These are phyloP conservation scores for Dasyornis broadbenti DNA, from an alignment of 2,113 vertebrate genomes.

Conservation along the genomic window DNA sequence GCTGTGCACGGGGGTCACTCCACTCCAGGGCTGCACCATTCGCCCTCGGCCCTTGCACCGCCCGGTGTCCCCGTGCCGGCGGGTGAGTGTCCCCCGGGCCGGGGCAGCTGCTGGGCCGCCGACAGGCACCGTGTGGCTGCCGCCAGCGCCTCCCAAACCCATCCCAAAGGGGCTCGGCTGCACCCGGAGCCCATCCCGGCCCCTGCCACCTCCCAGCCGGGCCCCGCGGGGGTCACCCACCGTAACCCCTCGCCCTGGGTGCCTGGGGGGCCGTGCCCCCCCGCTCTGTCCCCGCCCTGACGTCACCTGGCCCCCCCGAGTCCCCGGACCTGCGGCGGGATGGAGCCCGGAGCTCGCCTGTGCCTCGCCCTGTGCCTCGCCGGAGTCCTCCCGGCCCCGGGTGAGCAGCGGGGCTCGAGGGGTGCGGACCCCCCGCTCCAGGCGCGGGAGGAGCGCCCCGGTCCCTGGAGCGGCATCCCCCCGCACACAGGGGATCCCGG, in stretches of 20 bases:
- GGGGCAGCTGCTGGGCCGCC: not conserved
- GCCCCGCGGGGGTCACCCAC: not conserved
- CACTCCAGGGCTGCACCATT: rapidly evolving
- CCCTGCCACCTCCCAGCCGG: not conserved
- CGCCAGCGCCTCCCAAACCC: not conserved
- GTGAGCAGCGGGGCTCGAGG: not conserved
- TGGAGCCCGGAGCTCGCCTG: not conserved
- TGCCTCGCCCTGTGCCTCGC: not conserved
- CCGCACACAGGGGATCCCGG: rapidly evolving
- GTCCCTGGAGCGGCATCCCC: not conserved
- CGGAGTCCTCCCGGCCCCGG: not conserved
- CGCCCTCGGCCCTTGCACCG: rapidly evolving
- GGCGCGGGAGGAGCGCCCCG: rapidly evolving
- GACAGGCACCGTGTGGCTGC: rapidly evolving
- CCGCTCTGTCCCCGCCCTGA: not conserved
- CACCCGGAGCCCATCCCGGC: rapidly evolving
- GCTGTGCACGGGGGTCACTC: rapidly evolving
- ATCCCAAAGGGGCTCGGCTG: not conserved
- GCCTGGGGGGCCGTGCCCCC: not conserved
- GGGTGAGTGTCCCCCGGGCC: not conserved
- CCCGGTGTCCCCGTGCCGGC: rapidly evolving
- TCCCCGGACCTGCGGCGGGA: not conserved
- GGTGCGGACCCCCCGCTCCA: not conserved
- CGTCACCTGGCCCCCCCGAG: not conserved
- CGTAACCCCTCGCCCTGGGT: rapidly evolving